Evolutionary conservation across 1,140 invertebrate genomes (phyloP), one percentile per base, ranked within the genome.

Genomic region (Cotesia vestalis): DNA sequence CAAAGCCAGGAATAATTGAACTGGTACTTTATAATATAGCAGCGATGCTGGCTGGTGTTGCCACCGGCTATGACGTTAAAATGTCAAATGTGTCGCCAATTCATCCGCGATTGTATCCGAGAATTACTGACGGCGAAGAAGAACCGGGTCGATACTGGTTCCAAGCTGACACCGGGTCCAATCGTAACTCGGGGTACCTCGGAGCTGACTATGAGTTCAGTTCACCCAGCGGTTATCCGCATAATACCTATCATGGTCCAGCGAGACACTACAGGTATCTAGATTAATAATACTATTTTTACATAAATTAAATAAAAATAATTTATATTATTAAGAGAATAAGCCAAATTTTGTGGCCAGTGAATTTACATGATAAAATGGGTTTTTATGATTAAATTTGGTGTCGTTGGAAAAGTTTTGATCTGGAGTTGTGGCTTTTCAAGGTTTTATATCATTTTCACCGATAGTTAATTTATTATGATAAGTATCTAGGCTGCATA

Each of bases 201-300:
- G 84, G 84, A 60, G 78, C 79, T 71, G 88, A 90, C 74, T 91
- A 90, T 74, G 90, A 92, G 79, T 90, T 91, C 78, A 88, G 85
- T 5, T 87, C 87, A 3, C 89, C 88, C 53, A 84, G 84, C 68
- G 90, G 90, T 53, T 94, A 93, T 86, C 91, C 90, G 64, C 94
- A 96, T 82, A 95, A 96, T 83, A 97, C 96, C 1, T 97, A 97
- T 86, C 95, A 97, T 85, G 95, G 95, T 5, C 94, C 93, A 12
- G 91, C 91, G 5, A 88, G 91, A 73, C 94, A 95, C 80, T 90
- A 92, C 72, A 90, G 95, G 74, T 92, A 92, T 11, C 55, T 11
- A 36, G n/a, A 57, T 14, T 35, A 34, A 14, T 53, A 2, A 64
- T 63, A 52, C 9, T n/a, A 52, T 52, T 52, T 52, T 57, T 60